Base-by-base conservation (phyloP, 2,797 vertebrate species). In the Spizella passerina region DNA sequence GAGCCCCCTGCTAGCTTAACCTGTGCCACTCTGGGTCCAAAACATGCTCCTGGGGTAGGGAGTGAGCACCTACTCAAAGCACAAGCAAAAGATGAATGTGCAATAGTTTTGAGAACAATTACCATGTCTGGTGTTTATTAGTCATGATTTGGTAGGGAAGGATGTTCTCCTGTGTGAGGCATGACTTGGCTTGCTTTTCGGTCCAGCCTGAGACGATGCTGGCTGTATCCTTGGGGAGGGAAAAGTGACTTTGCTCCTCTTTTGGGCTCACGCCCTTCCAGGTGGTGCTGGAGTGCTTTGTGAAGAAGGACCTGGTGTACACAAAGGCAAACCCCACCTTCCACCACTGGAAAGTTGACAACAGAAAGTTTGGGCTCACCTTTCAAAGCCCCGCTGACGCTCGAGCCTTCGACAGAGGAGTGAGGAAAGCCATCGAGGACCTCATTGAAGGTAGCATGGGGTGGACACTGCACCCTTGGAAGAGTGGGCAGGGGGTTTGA, bases 311-410 rank as follows among this genome's bases (percentile, higher is more conserved):
- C 97, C 98, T 99, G 93, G 98, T 99, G 69, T 99, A 99, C 98
- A 99, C 98, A 46, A 99, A 99, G 98, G 99, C 99, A 49, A 99
- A 99, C 23, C 99, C 99, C 90, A 99, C 99, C 22, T 99, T 99
- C 98, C 99, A 99, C 97, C 99, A 99, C 53, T 99, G 99, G 99
- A 99, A 99, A 97, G 99, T 99, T 63, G 99, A 99, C 97, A 99
- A 99, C 97, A 98, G 98, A 93, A 99, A 98, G 97, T 99, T 99
- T 20, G 99, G 99, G 85, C 98, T 99, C 66, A 99, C 99, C 93
- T 99, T 99, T 96, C 99, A 99, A 97, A 99, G 99, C 97, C 99
- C 99, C 0, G 99, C 99, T 3, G 99, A 99, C 3, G 99, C 99
- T 66, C 98, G 99, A 94, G 99, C 99, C 91, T 99, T 99, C 81